Percentiles rank a stretch among this genome's conserved stretches.
Evolutionary conservation across 2,888 invertebrate genomes (phyloP).

Genomic region (Notodonta ziczac): DNA sequence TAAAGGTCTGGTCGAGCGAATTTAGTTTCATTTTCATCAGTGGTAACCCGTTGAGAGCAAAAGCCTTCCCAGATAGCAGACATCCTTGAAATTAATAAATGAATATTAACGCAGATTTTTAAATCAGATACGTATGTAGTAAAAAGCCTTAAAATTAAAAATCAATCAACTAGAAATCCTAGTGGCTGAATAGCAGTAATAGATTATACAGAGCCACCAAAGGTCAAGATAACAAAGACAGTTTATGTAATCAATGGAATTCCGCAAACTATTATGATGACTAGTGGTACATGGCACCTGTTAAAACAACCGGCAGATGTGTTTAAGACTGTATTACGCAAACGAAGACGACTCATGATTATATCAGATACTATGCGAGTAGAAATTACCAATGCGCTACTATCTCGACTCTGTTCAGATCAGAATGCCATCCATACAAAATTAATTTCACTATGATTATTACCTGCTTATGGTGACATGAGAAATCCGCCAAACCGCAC

Average conservation of each 20-base stretch:
- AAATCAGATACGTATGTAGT: too few species aligned
- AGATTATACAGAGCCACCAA: slow-evolving; percentile 15
- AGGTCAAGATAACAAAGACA: slow-evolving; percentile 39
- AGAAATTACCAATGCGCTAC: neutral
- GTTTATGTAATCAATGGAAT: slow-evolving; percentile 36
- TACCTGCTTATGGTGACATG: too few species aligned
- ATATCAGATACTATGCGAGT: neutral
- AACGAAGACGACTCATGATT: neutral
- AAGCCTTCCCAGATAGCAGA: too few species aligned
- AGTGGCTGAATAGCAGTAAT: slow-evolving; percentile 4
- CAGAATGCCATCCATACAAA: too few species aligned
- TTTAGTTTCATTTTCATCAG: too few species aligned
- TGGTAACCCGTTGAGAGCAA: too few species aligned
- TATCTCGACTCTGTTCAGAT: too few species aligned
- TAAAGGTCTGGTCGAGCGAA: too few species aligned
- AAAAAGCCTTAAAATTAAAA: neutral
- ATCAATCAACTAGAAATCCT: slow-evolving; percentile 1
- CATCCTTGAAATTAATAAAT: slow-evolving; percentile 1
- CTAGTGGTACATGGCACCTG: slow-evolving; percentile 42
- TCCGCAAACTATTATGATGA: slow-evolving; percentile 44
- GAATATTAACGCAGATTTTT: neutral
- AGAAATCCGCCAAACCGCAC: too few species aligned
- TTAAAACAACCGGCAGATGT: slow-evolving; percentile 43
- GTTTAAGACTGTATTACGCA: slow-evolving; percentile 3
- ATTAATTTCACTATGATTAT: too few species aligned